Evolutionary conservation across 37 sponge, comb jelly and placozoan genomes (phyloP).

Genomic region (Oscarella lobularis): DNA sequence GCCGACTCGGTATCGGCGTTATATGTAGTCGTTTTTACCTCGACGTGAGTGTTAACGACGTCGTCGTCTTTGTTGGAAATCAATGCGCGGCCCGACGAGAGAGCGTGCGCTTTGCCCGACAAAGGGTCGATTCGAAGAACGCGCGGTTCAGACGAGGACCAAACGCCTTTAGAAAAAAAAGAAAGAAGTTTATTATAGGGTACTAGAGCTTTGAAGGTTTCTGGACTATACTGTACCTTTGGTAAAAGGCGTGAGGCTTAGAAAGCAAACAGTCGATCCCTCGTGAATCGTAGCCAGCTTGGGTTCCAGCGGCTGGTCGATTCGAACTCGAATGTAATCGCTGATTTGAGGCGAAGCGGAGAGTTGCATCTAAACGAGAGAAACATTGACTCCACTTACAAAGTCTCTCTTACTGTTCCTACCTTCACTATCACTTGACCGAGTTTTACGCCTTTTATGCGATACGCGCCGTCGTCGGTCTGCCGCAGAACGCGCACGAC

Average conservation of each 20-base stretch:
- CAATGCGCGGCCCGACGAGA: conserved; percentile 34
- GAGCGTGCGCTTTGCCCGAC: conserved; percentile 36
- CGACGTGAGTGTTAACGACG: conserved; percentile 58
- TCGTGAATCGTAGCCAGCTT: conserved; percentile 56
- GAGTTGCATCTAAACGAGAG: conserved; percentile 22
- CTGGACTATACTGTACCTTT: conserved; percentile 17
- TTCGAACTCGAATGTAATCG: conserved; percentile 45
- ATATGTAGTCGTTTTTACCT: too few species aligned
- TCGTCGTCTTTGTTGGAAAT: conserved; percentile 48
- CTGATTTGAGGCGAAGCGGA: conserved; percentile 21
- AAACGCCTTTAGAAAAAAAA: neutral
- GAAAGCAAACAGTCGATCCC: conserved; percentile 54
- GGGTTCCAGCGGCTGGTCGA: conserved; percentile 63
- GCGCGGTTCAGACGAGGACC: neutral
- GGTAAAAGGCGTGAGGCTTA: conserved; percentile 35
- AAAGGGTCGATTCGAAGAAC: conserved; percentile 25
- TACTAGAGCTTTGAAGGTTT: neutral
- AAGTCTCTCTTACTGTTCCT: too few species aligned
- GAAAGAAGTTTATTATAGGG: neutral
- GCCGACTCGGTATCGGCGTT: too few species aligned
- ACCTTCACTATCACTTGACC: conserved; percentile 54
- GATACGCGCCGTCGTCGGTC: conserved; percentile 32
- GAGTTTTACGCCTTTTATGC: conserved; percentile 43
- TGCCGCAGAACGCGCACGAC: conserved; percentile 33
- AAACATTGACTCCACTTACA: too few species aligned